Evolutionary conservation across 2,113 vertebrate species (phyloP).

Genomic region (Gallinago paraguaiae): DNA sequence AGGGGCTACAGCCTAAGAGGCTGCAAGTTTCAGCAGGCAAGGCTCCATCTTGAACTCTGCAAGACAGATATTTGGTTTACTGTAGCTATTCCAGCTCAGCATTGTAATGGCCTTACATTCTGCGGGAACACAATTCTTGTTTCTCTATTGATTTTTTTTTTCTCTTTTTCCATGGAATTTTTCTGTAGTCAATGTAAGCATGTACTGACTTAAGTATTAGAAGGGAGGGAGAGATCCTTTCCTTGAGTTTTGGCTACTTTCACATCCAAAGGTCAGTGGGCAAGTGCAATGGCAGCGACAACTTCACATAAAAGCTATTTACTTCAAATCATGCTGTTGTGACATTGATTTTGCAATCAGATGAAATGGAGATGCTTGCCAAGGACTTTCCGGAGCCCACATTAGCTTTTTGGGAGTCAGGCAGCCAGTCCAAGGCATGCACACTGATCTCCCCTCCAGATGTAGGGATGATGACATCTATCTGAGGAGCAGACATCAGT

Average conservation of each 20-base stretch:
- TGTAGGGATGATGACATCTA: background rate
- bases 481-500: background rate
- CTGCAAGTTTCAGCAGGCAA: conserved; percentile 34
- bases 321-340: background rate
- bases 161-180: background rate
- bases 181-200: background rate
- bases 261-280: background rate
- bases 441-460: background rate
- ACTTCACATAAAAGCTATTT: background rate
- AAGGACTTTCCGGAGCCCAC: background rate
- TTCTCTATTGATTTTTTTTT: background rate
- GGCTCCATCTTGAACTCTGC: background rate
- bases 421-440: background rate
- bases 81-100: background rate
- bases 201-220: background rate
- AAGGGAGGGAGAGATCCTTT: background rate
- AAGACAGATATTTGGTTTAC: background rate
- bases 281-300: background rate
- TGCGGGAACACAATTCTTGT: background rate
- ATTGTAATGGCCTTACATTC: background rate
- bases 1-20: background rate
- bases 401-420: background rate
- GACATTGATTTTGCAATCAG: background rate
- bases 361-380: background rate
- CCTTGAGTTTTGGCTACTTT: background rate